Percentiles rank a stretch among this genome's conserved stretches.
Evolutionary conservation across 2,797 vertebrate species (phyloP).

Genomic region (Phataginus tricuspis): DNA sequence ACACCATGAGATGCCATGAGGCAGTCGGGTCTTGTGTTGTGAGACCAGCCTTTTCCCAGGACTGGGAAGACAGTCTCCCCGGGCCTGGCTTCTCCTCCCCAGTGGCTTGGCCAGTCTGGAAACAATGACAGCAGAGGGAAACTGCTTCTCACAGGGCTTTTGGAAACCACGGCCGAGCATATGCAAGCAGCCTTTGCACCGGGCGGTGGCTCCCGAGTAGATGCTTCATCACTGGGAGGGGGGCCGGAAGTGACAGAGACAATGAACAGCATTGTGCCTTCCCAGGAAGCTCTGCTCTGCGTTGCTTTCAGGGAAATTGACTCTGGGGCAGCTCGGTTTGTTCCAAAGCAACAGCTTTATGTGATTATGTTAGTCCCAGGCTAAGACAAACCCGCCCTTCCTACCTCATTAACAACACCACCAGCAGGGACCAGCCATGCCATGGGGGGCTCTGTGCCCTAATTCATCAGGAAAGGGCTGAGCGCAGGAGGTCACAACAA

Average conservation of each 20-base stretch:
- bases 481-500: constrained; percentile 31
- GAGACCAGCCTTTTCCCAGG: not conserved
- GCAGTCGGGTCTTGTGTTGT: not conserved
- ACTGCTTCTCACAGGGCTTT: constrained; percentile 20
- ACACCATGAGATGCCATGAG: not conserved
- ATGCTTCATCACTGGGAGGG: not conserved
- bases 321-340: constrained; percentile 47
- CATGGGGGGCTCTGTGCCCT: constrained; percentile 47
- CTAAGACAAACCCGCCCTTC: constrained; percentile 53
- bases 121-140: constrained; percentile 20
- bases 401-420: constrained; percentile 79
- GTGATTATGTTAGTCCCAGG: not conserved
- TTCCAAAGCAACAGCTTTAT: constrained; percentile 61
- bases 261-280: constrained; percentile 81
- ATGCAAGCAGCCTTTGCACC: not conserved
- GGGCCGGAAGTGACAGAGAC: constrained; percentile 75
- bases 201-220: not conserved
- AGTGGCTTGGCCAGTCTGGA: constrained; percentile 27
- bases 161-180: not conserved
- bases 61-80: not conserved
- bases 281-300: constrained; percentile 44
- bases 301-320: constrained; percentile 57
- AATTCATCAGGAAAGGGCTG: constrained; percentile 11
- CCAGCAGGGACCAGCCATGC: not conserved
- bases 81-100: not conserved